Base-by-base conservation (phyloP, 2,888 invertebrate species). In the Trisateles emortualis region DNA sequence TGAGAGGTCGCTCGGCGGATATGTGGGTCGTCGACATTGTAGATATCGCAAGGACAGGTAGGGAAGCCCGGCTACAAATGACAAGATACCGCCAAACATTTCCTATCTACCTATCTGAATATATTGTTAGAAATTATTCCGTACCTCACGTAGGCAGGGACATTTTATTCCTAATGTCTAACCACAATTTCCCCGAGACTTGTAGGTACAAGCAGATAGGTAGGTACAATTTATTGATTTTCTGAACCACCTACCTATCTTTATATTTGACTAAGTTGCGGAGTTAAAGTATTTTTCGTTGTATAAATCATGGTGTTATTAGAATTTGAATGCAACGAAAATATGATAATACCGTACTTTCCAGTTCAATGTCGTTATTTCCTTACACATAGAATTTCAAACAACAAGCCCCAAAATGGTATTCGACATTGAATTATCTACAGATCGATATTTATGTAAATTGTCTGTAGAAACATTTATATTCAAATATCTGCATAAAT, bases 371-470 rank as follows among this genome's bases (percentile, higher is more conserved):
- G 52, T 55, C 63, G 58, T 68, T 68, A 58, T 71, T 40, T 59
- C 44, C 64, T 68, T 67, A 64, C 52, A 55, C 45, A 42, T 52
- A 52, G 48, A 60, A 60, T 52, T 64, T 64, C 56, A 68, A 59
- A 59, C 59, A 70, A 64, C 68, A 64, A 60, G 52, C 46, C 62
- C 64, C 54, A 55, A 64, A 64, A 36, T 60, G 50, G 49, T 61
- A 64, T 59, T 68, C 53, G 58, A 70, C 65, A 65, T 72, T 72
- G 72, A 76, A 75, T 62, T 67, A 72, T 68, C 65, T 49, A 55
- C 61, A 53, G 53, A 69, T 72, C 68, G 64, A 72, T 73, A 64
- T 70, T 54, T 74, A 79, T 78, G 69, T 72, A 77, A 78, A 78
- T 76, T 48, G 40, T 56, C 55, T 45, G 47, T 41, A 67, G 50